Percentiles rank a stretch among this genome's conserved stretches.
phyloP scores from a whole-genome alignment of 2,113 vertebrate species.

The Plestiodon gilberti region DNA sequence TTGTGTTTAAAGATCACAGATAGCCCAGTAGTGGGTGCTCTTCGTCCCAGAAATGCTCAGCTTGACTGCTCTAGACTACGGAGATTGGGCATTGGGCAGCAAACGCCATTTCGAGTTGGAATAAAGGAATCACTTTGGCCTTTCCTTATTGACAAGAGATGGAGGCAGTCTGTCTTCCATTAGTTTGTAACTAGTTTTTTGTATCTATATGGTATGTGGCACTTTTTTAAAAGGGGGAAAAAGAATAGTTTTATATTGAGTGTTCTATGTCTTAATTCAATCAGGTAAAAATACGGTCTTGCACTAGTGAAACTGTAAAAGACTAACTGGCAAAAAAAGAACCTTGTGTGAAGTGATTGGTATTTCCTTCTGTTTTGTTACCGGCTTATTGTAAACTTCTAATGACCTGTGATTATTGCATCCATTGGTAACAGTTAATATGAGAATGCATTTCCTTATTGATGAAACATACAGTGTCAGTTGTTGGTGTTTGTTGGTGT shows the following conservation, averaged over 20 bases:
- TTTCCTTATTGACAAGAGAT: conserved; percentile 93
- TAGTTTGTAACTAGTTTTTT: conserved; percentile 75
- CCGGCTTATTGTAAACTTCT: conserved; percentile 44
- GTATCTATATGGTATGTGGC: conserved; percentile 71
- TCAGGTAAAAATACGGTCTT: conserved; percentile 77
- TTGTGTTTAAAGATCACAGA: conserved; percentile 85
- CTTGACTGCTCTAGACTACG: conserved; percentile 91
- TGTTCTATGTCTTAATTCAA: conserved; percentile 72
- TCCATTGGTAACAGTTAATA: conserved; percentile 43
- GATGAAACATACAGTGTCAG: conserved; percentile 57
- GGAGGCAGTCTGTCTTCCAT: conserved; percentile 95
- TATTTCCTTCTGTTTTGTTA: conserved; percentile 55
- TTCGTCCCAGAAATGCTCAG: conserved; percentile 87
- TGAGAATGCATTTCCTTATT: conserved; percentile 56
- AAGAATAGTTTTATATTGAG: conserved; percentile 82
- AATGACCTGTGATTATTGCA: conserved; percentile 55
- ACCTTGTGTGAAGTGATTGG: conserved; percentile 52
- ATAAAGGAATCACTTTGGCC: conserved; percentile 93
- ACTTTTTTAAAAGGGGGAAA: conserved; percentile 77
- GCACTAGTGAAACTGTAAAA: conserved; percentile 73
- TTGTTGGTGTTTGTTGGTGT: conserved; percentile 52
- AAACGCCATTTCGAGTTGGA: conserved; percentile 84
- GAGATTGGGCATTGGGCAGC: conserved; percentile 87
- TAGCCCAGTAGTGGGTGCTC: conserved; percentile 82
- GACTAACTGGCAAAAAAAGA: conserved; percentile 52